Evolutionary conservation across 2,113 vertebrate species (phyloP), one percentile per base, ranked within the genome.

Genomic region (Oceanites oceanicus): DNA sequence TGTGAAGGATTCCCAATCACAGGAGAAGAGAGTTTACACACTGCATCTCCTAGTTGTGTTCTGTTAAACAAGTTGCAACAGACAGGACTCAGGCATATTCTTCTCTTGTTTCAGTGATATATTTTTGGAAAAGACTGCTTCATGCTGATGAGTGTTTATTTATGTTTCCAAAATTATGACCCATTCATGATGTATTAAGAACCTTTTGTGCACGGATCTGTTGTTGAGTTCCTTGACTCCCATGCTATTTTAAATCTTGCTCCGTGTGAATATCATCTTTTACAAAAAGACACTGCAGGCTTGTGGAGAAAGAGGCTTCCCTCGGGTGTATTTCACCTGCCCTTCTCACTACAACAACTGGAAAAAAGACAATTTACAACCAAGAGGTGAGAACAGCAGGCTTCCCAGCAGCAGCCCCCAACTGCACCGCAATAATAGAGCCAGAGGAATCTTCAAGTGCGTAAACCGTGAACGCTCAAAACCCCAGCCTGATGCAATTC

Each of bases 391-490:
- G 59, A 74, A 45, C 8, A 87, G 45, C 45, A 65, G 86, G 44
- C 36, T 78, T 63, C 52, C 66, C 89, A 91, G 45, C 49, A 78
- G 26, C 86, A 80, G 45, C 15, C 19, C 20, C 61, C 40, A 74
- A 4, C 38, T 15, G 73, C 36, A 56, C 55, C 6, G 2, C 52
- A 50, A 10, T 2, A n/a, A 11, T 0, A 38, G 56, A 67, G 66
- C 17, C 13, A 4, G 26, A 74, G 67, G 50, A 66, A 42, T 17
- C 20, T 19, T 27, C 17, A 29, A 9, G 49, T 44, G 63, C 68
- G 63, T 15, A 8, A 87, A 18, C 7, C 0, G 1, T 0, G 7
- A 38, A 15, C 7, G 36, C 30, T 36, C 21, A 40, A 18, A 52
- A 56, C 15, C 42, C 47, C 83, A 30, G 36, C 73, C 72, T 49